A percentile compares a stretch with the other conserved stretches of the same genome.
Conservation (phyloP, 2,113 vertebrate species). For the Bucco capensis region DNA sequence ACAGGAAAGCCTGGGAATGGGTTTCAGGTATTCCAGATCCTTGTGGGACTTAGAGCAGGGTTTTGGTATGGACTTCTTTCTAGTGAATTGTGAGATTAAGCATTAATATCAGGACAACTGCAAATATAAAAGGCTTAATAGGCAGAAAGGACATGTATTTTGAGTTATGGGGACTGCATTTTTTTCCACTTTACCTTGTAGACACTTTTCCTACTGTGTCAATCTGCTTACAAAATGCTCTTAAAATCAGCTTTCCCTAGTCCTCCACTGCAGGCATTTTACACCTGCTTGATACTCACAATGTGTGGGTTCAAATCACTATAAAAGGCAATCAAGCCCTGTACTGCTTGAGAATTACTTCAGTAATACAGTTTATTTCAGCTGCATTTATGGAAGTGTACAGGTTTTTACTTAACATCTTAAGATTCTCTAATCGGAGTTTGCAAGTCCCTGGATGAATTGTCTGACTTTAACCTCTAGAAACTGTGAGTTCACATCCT, state of each 20-base stretch:
- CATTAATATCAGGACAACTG: background rate
- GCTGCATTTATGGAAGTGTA: background rate
- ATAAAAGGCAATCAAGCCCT: background rate
- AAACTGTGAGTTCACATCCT: constrained; percentile 17
- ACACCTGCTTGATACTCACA: background rate
- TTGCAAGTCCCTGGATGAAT: background rate
- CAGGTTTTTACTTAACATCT: background rate
- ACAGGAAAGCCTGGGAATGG: background rate
- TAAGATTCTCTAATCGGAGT: background rate
- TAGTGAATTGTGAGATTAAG: background rate
- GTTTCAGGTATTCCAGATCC: background rate
- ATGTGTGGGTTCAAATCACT: constrained; percentile 4
- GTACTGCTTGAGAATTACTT: background rate
- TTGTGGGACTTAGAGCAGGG: background rate
- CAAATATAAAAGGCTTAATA: background rate
- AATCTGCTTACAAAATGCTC: too few species aligned
- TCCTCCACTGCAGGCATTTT: background rate
- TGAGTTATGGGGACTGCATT: background rate
- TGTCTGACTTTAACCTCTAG: background rate
- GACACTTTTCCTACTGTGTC: too few species aligned
- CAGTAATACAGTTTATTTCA: constrained; percentile 10
- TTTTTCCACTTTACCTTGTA: background rate
- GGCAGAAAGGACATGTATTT: background rate
- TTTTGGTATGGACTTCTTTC: background rate
- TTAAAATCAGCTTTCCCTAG: background rate